Evolutionary conservation across 1,140 invertebrate species (phyloP).

Genomic region (Drosophila repletoides): DNA sequence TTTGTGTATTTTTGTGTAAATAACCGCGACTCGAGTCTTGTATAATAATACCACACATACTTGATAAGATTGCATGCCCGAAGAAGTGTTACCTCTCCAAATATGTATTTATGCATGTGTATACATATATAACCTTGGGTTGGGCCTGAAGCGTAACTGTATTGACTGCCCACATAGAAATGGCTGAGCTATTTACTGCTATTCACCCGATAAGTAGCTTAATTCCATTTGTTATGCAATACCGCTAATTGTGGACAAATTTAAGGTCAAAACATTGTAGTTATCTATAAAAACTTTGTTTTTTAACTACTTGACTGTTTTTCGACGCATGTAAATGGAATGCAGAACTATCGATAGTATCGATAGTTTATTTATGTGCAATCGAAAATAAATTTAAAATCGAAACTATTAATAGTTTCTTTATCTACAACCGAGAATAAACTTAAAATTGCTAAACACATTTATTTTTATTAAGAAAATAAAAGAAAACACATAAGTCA

Average conservation of each 20-base stretch:
- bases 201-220: slow-evolving; percentile 19
- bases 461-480: too few species aligned
- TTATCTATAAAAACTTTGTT: background rate
- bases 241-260: background rate
- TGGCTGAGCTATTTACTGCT: background rate
- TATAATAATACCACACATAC: slow-evolving; percentile 9
- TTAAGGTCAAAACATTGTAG: background rate
- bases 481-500: too few species aligned
- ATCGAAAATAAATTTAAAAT: too few species aligned
- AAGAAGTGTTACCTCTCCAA: slow-evolving; percentile 30
- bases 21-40: slow-evolving; percentile 4
- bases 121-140: slow-evolving; percentile 52
- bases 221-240: slow-evolving; percentile 31
- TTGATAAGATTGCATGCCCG: slow-evolving; percentile 60
- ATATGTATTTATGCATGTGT: slow-evolving; percentile 5
- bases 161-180: slow-evolving; percentile 14
- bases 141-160: background rate
- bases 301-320: too few species aligned
- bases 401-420: too few species aligned
- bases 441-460: too few species aligned
- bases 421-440: too few species aligned
- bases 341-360: too few species aligned
- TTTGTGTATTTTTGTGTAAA: slow-evolving; percentile 16
- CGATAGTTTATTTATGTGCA: too few species aligned
- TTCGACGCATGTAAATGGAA: too few species aligned